Evolutionary conservation across 1,140 invertebrate genomes (phyloP), one percentile per base, ranked within the genome.

Genomic region (Lordiphosa collinella): DNA sequence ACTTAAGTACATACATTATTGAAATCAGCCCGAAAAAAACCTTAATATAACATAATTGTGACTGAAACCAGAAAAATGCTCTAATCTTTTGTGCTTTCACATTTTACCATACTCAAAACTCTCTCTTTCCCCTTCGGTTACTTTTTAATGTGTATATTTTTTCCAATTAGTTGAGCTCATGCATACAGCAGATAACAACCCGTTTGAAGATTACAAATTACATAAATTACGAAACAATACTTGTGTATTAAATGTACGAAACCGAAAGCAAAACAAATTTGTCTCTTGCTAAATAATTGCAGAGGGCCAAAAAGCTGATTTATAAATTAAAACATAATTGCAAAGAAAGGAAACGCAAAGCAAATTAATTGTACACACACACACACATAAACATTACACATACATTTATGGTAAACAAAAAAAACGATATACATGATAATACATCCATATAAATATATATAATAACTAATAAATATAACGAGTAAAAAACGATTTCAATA

Each of bases 401-500:
- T 67, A 74, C 62, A 70, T 71, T 82, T 84, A 82, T 76, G 76
- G 67, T 71, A 84, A 72, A 50, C 71, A 84, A 72, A 51, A 44
- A 84, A 72, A 51, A 44, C 78, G 78, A 76, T 76, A 82, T 76
- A 75, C 72, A 82, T 76, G 76, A 82, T 80, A 76, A 63, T 71
- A 84, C 72, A 69, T 69, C 56, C 44, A 69, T 60, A 69, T 67
- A 66, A 68, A 68, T 74, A 80, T 70, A 80, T 80, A 79, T 76
- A 66, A 76, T 79, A 84, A 66, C 71, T 76, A 76, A 82, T 80
- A 82, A 44, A 71, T 84, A 82, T 82, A 82, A 82, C 78, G 58
- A 82, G 80, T 84, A 82, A 80, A 74, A 29, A 82, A 82, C 76
- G 76, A 82, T 82, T 82, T 82, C 78, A 82, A 82, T 82, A 82